Percentiles rank a stretch among this genome's conserved stretches.
These are phyloP conservation scores for Copidosoma aretas DNA, from an alignment of 2,888 invertebrate species.

Conservation along the genomic window DNA sequence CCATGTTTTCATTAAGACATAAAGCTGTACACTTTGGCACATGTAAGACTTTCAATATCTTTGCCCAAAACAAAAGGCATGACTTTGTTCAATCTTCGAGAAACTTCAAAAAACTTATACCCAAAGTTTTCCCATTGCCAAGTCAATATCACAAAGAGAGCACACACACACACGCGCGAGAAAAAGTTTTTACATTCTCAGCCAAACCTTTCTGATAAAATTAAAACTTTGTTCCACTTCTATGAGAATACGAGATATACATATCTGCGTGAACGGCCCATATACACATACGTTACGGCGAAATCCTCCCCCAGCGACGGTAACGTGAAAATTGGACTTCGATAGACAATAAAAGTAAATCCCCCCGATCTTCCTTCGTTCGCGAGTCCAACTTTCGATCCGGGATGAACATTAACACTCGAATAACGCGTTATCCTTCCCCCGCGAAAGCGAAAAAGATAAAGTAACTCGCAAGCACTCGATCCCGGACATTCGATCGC, in stretches of 20 bases:
- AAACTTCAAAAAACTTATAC: background rate
- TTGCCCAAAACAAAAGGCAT: background rate
- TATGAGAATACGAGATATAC: background rate
- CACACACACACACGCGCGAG: background rate
- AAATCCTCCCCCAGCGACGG: background rate
- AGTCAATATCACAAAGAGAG: background rate
- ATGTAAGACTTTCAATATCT: background rate
- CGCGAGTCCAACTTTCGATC: constrained; percentile 8
- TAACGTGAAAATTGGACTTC: constrained; percentile 18
- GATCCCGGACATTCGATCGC: no score
- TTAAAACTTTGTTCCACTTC: background rate
- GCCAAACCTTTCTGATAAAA: background rate
- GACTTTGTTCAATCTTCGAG: background rate
- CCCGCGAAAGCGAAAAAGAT: background rate
- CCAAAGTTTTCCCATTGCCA: background rate
- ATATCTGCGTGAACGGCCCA: background rate
- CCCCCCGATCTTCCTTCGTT: no score
- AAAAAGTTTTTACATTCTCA: background rate
- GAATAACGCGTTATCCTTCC: constrained; percentile 9
- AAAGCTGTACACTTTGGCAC: background rate
- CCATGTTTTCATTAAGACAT: background rate
- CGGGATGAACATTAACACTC: constrained; percentile 13
- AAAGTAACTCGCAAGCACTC: background rate
- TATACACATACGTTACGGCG: background rate
- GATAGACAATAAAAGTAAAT: constrained; percentile 23